phyloP scores from a whole-genome alignment of 2,888 invertebrate species.

The Drosophila mercatorum region DNA sequence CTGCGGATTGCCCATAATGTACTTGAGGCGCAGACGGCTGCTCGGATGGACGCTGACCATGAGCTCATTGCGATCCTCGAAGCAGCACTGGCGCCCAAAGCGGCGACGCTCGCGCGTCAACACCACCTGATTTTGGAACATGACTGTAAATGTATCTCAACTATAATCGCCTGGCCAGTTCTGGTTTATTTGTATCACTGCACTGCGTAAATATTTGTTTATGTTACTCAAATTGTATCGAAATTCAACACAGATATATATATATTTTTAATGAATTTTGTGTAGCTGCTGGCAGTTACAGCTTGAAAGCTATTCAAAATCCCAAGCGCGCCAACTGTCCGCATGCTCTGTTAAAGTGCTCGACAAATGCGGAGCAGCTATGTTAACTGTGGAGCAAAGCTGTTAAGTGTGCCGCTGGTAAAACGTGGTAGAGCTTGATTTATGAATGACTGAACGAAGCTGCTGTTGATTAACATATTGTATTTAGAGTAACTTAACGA shows the following conservation, averaged over 20 bases:
- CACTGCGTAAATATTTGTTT: constrained; percentile 12
- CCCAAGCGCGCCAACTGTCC: constrained; percentile 5
- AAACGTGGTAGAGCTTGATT: not conserved
- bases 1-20: constrained; percentile 87
- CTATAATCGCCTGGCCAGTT: not conserved
- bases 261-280: not conserved
- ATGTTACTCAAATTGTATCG: constrained; percentile 4
- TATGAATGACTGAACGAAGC: constrained; percentile 3
- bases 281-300: no score
- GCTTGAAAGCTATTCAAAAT: no score
- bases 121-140: constrained; percentile 72
- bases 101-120: constrained; percentile 86
- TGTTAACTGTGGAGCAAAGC: constrained; percentile 8
- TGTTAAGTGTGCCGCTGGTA: not conserved
- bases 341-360: not conserved
- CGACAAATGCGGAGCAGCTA: constrained; percentile 12
- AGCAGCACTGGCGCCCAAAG: constrained; percentile 90
- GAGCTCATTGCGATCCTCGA: constrained; percentile 88
- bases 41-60: constrained; percentile 88
- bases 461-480: not conserved
- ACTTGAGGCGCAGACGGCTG: constrained; percentile 85
- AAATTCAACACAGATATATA: constrained; percentile 1
- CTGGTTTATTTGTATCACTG: not conserved
- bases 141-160: constrained; percentile 4
- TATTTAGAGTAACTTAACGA: not conserved